These are phyloP conservation scores for Calcarius ornatus DNA, from an alignment of 2,113 vertebrate genomes.

Conservation along the genomic window DNA sequence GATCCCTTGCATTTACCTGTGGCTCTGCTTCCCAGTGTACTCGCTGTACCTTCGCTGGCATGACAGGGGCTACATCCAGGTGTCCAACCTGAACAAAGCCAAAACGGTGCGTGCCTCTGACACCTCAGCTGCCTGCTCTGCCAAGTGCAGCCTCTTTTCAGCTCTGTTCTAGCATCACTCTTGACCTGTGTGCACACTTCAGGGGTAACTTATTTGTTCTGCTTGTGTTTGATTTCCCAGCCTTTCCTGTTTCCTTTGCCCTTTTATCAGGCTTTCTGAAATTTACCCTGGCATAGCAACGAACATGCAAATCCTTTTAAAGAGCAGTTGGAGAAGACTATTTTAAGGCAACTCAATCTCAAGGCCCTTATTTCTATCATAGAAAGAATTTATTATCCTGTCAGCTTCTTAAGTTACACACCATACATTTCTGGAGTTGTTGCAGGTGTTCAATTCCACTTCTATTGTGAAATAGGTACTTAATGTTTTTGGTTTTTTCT, in stretches of 20 bases:
- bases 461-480: not conserved
- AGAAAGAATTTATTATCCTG: not conserved
- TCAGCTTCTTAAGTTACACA: not conserved
- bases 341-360: not conserved
- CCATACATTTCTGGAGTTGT: not conserved
- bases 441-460: not conserved
- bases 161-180: not conserved
- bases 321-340: not conserved
- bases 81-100: constrained; percentile 91
- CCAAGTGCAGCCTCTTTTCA: not conserved
- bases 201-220: not conserved
- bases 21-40: constrained; percentile 86
- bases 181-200: not conserved
- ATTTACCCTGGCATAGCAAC: not conserved
- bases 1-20: constrained; percentile 91
- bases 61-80: constrained; percentile 88
- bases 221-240: not conserved
- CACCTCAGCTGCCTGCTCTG: accelerated
- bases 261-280: not conserved
- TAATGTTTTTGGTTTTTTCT: not conserved
- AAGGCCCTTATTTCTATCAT: not conserved
- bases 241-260: not conserved
- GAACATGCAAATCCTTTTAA: not conserved
- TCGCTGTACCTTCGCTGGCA: constrained; percentile 80
- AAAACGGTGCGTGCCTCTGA: constrained; percentile 81